Conservation (phyloP, 2,113 vertebrate species). For the Collichthys lucidus region DNA sequence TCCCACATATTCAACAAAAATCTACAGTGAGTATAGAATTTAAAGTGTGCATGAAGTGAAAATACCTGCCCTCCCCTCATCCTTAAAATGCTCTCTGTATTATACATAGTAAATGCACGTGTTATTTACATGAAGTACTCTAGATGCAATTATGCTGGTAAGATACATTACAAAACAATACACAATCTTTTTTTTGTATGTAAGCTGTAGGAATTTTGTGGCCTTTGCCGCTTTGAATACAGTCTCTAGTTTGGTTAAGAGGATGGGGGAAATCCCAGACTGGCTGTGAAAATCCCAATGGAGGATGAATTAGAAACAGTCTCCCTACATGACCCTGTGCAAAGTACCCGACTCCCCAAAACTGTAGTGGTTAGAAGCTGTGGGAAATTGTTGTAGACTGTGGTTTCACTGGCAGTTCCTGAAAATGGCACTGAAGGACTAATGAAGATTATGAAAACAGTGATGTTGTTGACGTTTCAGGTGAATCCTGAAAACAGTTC, state of each 20-base stretch:
- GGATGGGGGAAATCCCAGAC: conserved; percentile 1
- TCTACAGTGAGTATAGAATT: not conserved
- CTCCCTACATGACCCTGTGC: not conserved
- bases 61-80: not conserved
- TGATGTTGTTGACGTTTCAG: not conserved
- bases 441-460: not conserved
- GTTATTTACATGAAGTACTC: not conserved
- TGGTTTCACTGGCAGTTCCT: not conserved
- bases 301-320: not conserved
- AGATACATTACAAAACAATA: not conserved
- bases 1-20: no score
- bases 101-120: not conserved
- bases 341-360: not conserved
- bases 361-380: not conserved
- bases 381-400: not conserved
- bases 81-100: not conserved
- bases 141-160: not conserved
- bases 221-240: not conserved
- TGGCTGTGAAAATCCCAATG: conserved; percentile 8
- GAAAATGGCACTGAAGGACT: not conserved
- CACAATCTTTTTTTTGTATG: not conserved
- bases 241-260: not conserved
- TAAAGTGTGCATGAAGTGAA: not conserved
- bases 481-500: not conserved
- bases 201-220: not conserved